Conservation (phyloP, 2,797 vertebrate genomes). For the Crax fasciolata region DNA sequence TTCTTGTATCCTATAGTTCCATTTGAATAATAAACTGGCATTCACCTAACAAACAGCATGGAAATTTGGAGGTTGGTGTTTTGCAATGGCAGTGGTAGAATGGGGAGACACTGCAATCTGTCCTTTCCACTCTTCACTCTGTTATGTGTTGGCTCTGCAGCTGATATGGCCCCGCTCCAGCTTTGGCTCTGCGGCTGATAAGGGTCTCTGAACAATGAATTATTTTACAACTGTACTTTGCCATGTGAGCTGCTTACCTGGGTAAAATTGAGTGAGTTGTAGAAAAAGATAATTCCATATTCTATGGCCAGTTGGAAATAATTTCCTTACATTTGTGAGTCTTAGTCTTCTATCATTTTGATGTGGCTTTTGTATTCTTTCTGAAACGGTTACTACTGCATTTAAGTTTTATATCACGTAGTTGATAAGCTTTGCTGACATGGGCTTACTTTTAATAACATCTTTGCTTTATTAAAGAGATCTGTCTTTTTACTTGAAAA, state of each 20-base stretch:
- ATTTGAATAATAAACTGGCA: constrained; percentile 34
- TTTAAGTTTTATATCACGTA: constrained; percentile 38
- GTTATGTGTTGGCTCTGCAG: constrained; percentile 25
- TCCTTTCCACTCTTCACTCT: constrained; percentile 38
- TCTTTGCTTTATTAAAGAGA: constrained; percentile 58
- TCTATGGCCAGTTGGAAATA: constrained; percentile 40
- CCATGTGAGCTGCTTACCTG: constrained; percentile 21
- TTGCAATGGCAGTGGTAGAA: constrained; percentile 22
- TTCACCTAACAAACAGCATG: background rate
- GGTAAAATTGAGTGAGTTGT: constrained; percentile 11
- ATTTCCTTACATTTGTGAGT: constrained; percentile 30
- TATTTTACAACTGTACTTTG: constrained; percentile 39
- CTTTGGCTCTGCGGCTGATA: constrained; percentile 54
- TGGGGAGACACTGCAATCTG: constrained; percentile 14
- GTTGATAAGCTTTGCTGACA: constrained; percentile 41
- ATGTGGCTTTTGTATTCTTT: constrained; percentile 44
- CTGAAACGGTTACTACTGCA: constrained; percentile 22
- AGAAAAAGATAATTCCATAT: constrained; percentile 20
- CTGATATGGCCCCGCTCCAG: constrained; percentile 42
- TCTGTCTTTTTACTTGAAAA: constrained; percentile 50
- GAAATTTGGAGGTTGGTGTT: constrained; percentile 29
- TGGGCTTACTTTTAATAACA: constrained; percentile 50
- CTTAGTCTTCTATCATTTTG: constrained; percentile 31
- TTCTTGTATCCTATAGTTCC: background rate
- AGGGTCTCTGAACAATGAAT: constrained; percentile 44